phyloP scores from a whole-genome alignment of 2,888 invertebrate species.

The Xestia sexstrigata region DNA sequence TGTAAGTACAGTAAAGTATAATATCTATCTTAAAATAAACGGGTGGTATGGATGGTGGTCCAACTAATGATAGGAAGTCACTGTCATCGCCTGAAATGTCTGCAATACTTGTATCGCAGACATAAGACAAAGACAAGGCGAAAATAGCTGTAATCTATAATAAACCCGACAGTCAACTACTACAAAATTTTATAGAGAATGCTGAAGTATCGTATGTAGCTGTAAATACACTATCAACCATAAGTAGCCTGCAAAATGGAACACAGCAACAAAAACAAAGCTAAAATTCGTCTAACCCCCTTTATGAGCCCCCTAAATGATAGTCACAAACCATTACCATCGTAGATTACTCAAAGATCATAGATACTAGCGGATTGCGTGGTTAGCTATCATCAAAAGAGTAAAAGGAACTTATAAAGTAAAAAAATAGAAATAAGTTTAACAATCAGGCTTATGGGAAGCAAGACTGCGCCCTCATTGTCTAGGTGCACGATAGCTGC shows the following conservation, averaged over 20 bases:
- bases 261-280: background rate
- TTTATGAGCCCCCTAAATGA: background rate
- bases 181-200: background rate
- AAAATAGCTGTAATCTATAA: background rate
- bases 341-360: background rate
- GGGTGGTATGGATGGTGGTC: background rate
- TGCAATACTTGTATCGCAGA: background rate
- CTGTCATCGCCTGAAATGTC: background rate
- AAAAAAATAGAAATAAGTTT: slow-evolving; percentile 37
- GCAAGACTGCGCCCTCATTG: background rate
- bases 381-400: slow-evolving; percentile 19
- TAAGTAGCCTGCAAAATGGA: background rate
- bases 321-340: slow-evolving; percentile 3
- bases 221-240: background rate
- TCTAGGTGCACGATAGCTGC: slow-evolving; percentile 33
- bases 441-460: slow-evolving; percentile 1
- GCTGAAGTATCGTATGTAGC: background rate
- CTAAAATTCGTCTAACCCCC: background rate
- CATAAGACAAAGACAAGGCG: no score
- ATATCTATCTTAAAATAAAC: background rate
- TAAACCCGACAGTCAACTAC: background rate
- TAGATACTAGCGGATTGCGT: slow-evolving; percentile 32
- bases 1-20: background rate
- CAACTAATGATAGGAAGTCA: background rate
- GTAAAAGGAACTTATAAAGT: slow-evolving; percentile 1